Evolutionary conservation across 2,113 vertebrate genomes (phyloP), one percentile per base, ranked within the genome.

Genomic region (Syrmaticus mikado): DNA sequence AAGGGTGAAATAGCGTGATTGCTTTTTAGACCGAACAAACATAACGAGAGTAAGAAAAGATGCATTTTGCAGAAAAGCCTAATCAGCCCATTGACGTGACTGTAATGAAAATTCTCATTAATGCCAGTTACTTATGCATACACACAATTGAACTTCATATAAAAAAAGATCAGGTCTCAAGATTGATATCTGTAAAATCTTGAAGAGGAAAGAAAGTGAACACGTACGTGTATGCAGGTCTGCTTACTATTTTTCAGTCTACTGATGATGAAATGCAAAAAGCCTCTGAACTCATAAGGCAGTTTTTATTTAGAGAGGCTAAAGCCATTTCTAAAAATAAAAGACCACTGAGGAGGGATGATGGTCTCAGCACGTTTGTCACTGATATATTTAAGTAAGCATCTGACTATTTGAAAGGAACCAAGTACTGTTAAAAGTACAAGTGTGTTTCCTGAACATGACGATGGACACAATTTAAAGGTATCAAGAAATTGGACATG

Each of bases 301-400:
- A 50, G 46, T 46, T 28, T 70, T 36, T 52, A 71, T 52, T 16
- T 70, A 70, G 43, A 62, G 12, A 75, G 8, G n/a, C 7, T 46
- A 68, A 91, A 79, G 50, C 36, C 41, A 67, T 22, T 74, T 66
- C 34, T 55, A 85, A 86, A 60, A 72, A 67, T 48, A 58, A 61
- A 68, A 20, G 46, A 9, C 17, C 53, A 57, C 30, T 57, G 53
- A 57, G 53, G 53, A 53, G 46, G 68, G 43, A 61, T 73, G 53
- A 85, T 10, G 7, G 36, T 41, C 40, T 79, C 75, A 52, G 61
- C 24, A 55, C 67, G 13, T 30, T 8, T 11, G 3, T 30, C 85
- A 62, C 27, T 8, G 10, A 25, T 30, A 6, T 0, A 6, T 0
- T 10, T 5, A 58, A 81, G 13, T 0, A 0, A 75, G 18, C 6